A percentile compares a stretch with the other conserved stretches of the same genome.
Evolutionary conservation across 2,797 vertebrate species (phyloP).

Genomic region (Sylvilagus floridanus): DNA sequence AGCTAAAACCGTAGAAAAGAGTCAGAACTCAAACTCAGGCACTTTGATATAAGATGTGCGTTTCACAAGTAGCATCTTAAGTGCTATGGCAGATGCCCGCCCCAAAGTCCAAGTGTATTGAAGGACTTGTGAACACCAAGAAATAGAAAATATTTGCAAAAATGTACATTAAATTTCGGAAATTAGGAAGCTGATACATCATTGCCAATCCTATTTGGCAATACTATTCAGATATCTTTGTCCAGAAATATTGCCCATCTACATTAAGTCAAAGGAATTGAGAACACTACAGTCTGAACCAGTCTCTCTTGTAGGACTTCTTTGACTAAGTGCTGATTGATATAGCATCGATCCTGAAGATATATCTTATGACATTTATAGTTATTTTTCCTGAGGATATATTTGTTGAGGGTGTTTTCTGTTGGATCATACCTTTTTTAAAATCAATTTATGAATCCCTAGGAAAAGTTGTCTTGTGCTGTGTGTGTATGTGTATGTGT

Average conservation of each 20-base stretch:
- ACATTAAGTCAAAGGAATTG: background rate
- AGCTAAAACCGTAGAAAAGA: too few species aligned
- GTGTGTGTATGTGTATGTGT: too few species aligned
- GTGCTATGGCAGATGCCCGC: too few species aligned
- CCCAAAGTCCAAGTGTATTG: too few species aligned
- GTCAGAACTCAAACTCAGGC: too few species aligned
- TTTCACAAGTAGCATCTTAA: too few species aligned
- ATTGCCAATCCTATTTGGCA: background rate
- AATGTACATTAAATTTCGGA: background rate
- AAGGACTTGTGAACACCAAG: background rate
- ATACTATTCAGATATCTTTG: background rate
- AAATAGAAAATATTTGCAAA: conserved; percentile 5
- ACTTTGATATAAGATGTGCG: too few species aligned
- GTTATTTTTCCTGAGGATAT: background rate
- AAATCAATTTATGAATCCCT: background rate
- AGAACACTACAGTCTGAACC: background rate
- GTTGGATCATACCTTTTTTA: background rate
- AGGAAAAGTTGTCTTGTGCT: background rate
- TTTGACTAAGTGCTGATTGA: conserved; percentile 9
- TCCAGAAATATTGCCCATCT: background rate
- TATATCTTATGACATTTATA: background rate
- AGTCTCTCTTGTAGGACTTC: background rate
- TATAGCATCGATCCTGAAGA: background rate
- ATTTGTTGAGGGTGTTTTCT: background rate
- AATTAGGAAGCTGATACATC: background rate